Base-by-base conservation (phyloP, 2,797 vertebrate genomes). In the Chelonia mydas region DNA sequence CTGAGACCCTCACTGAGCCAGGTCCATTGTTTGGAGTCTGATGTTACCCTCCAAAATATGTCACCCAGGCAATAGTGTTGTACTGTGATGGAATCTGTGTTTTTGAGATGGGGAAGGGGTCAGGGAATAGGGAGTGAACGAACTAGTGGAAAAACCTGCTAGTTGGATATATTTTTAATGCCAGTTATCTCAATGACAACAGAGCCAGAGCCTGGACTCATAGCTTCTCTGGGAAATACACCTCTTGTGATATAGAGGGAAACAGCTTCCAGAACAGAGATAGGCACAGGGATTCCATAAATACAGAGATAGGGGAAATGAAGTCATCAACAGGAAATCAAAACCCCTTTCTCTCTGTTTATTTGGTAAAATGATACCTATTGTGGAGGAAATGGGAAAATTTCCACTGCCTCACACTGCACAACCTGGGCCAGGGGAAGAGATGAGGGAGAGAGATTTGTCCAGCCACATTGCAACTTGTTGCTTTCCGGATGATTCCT, bases 141-240 rank as follows among this genome's bases (percentile, higher is more conserved):
- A 21, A 37, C 53, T 12, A 57, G 21, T 6, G 81, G 81, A 47
- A 54, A 57, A 84, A 1, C 0, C 23, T 15, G 2, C 2, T 47
- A 49, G 74, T 47, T 31, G 1, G 7, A 49, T 51, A 12, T 65
- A 53, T 33, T 84, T 47, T 17, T 59, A 41, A 31, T 16, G 23
- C 16, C 9, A 65, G 76, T 59, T 0, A 0, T 57, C 76, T 81
- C 0, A 0, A 19, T 65, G 78, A 82, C 0, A 1, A 37, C 50
- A 3, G 6, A 72, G 68, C 68, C 68, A 41, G 37, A 41, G 68
- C 68, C 37, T 41, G 37, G 21, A 41, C 37, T 41, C 37, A 23
- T 37, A 72, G 37, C 37, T 41, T 72, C 68, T 72, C 68, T 72
- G 68, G 37, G 68, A 72, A 72, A 72, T 21, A 72, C n/a, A 72